Percentiles rank a stretch among this genome's conserved stretches.
phyloP scores from a whole-genome alignment of 1,140 invertebrate species.

The Drosophila punjabiensis region DNA sequence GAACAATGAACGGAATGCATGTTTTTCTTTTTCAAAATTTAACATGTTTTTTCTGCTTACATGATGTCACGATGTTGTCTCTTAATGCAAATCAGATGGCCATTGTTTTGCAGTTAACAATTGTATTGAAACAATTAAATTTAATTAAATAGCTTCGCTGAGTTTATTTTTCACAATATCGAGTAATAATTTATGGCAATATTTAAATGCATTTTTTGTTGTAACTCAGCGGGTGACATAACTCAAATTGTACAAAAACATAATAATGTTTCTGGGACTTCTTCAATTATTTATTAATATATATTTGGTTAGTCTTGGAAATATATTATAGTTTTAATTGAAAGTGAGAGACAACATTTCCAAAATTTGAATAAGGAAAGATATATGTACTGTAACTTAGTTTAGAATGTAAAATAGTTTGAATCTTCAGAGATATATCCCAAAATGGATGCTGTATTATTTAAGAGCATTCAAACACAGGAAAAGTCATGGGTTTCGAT shows the following conservation, averaged over 20 bases:
- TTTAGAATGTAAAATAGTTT: background rate
- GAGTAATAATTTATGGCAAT: slow-evolving; percentile 6
- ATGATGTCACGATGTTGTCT: slow-evolving; percentile 12
- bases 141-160: slow-evolving; percentile 8
- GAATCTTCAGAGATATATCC: too few relatives aligned
- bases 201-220: background rate
- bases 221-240: background rate
- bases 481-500: background rate
- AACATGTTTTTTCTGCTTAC: slow-evolving; percentile 38
- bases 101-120: slow-evolving; percentile 24
- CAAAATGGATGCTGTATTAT: background rate
- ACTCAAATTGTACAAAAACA: background rate
- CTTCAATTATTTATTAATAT: background rate
- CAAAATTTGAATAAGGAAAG: background rate
- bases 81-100: slow-evolving; percentile 22
- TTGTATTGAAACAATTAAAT: slow-evolving; percentile 25
- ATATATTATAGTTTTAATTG: too few relatives aligned
- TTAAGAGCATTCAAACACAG: background rate
- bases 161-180: slow-evolving; percentile 12
- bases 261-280: background rate
- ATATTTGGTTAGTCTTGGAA: background rate
- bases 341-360: background rate
- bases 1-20: slow-evolving; percentile 1
- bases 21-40: background rate
- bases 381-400: background rate